Evolutionary conservation across 2,113 vertebrate genomes (phyloP).

Genomic region (Typhlomys cinereus): DNA sequence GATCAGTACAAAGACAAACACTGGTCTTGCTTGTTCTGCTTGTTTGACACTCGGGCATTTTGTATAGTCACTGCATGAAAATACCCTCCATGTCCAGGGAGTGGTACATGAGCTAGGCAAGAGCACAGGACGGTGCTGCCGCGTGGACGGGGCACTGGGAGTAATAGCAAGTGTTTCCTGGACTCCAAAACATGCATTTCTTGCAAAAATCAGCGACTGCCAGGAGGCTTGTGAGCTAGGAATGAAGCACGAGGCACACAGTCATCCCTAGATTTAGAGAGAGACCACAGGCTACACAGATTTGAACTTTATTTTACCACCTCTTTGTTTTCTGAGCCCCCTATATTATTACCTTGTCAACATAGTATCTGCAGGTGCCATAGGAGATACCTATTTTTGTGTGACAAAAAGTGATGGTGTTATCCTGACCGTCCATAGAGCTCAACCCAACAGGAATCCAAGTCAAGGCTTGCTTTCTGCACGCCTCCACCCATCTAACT

Average conservation of each 20-base stretch:
- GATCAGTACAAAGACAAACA: constrained; percentile 51
- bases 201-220: background rate
- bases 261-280: background rate
- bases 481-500: background rate
- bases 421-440: background rate
- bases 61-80: constrained; percentile 65
- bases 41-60: constrained; percentile 67
- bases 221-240: background rate
- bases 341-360: background rate
- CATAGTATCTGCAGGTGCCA: background rate
- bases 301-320: background rate
- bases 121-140: background rate
- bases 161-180: background rate
- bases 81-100: background rate
- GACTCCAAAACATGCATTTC: background rate
- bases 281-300: background rate
- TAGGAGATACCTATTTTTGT: background rate
- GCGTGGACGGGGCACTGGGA: background rate
- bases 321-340: background rate
- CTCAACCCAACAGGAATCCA: background rate
- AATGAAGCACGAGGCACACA: background rate
- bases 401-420: background rate
- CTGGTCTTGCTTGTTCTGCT: constrained; percentile 67
- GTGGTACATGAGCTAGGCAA: background rate
- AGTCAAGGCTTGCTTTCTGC: background rate